Conservation (phyloP, 64 coral and sea anemone species). For the Pocillopora damicornis region DNA sequence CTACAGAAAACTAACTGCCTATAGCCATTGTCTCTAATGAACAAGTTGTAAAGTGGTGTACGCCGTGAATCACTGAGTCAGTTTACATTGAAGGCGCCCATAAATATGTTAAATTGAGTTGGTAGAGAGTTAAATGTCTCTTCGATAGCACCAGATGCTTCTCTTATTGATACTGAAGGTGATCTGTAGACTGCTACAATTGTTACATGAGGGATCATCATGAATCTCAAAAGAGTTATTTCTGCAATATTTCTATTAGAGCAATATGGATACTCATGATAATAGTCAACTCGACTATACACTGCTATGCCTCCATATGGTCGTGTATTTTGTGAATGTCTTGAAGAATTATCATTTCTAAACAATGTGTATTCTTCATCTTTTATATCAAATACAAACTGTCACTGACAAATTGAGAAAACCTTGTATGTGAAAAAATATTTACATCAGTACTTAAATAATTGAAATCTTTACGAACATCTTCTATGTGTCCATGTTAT, state of each 20-base stretch:
- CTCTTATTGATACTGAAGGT: conserved; percentile 38
- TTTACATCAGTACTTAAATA: no score
- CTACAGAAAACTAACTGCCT: background rate
- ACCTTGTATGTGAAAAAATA: no score
- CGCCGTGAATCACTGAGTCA: no score
- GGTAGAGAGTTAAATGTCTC: no score
- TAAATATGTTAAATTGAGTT: no score
- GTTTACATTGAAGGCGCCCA: no score
- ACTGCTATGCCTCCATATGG: conserved; percentile 59
- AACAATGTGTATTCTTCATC: no score
- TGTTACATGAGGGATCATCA: conserved; percentile 50
- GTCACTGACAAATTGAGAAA: no score
- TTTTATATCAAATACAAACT: no score
- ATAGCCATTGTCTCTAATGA: background rate
- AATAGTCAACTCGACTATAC: conserved; percentile 47
- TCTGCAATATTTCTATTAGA: conserved; percentile 49
- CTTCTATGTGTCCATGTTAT: no score
- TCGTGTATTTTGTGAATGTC: background rate
- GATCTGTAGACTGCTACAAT: conserved; percentile 58
- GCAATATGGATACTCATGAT: conserved; percentile 49
- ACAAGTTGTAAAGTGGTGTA: background rate
- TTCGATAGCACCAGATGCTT: conserved; percentile 8
- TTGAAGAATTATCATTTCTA: no score
- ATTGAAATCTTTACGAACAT: no score
- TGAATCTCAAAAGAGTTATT: conserved; percentile 50